Evolutionary conservation across 2,797 vertebrate genomes (phyloP).

Genomic region (Smutsia gigantea): DNA sequence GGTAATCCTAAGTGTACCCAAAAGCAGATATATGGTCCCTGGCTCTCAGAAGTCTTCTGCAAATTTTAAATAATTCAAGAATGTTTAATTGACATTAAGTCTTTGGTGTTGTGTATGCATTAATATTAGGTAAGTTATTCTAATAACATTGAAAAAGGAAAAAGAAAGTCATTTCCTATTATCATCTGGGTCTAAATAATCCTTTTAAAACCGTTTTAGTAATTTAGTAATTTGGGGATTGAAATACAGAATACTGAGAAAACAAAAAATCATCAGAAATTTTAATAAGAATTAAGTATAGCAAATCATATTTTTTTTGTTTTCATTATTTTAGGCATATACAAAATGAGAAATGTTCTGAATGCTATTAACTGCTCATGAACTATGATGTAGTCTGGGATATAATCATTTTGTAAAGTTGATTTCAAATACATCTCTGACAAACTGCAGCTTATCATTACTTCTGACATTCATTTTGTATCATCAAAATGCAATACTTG

Average conservation of each 20-base stretch:
- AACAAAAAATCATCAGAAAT: background rate
- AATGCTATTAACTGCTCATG: background rate
- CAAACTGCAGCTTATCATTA: background rate
- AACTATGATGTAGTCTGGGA: background rate
- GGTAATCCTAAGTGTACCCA: background rate
- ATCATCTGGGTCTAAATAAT: background rate
- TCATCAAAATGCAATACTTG: background rate
- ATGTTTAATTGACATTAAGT: background rate
- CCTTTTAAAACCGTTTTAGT: background rate
- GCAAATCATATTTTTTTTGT: background rate
- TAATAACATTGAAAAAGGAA: background rate
- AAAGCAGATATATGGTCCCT: background rate
- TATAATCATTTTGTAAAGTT: background rate
- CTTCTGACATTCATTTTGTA: background rate
- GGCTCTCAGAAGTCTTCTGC: background rate
- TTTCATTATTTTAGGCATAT: background rate
- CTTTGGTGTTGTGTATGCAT: background rate
- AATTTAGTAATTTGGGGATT: conserved; percentile 3
- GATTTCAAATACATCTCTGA: background rate
- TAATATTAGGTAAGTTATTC: background rate
- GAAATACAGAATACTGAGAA: background rate
- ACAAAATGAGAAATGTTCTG: background rate
- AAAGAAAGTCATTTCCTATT: background rate
- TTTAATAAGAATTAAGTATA: background rate
- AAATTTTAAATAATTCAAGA: background rate